phyloP scores from a whole-genome alignment of 2,113 vertebrate species.

The Vidua macroura region DNA sequence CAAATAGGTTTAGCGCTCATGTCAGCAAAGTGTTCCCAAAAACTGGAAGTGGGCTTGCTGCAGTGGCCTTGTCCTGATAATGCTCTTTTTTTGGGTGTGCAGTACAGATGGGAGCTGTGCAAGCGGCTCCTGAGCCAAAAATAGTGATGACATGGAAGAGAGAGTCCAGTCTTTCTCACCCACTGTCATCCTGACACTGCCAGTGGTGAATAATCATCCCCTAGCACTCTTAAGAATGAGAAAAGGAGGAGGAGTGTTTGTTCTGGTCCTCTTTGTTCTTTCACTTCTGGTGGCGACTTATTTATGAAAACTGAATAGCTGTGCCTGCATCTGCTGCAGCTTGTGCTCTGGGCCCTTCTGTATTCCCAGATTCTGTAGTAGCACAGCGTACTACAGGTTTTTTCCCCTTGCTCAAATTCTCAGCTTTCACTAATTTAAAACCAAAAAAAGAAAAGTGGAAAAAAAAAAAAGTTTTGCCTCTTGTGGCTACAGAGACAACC shows the following conservation, averaged over 20 bases:
- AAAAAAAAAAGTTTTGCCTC: not conserved
- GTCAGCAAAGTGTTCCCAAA: not conserved
- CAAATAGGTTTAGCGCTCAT: not conserved
- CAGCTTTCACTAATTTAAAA: conserved; percentile 15
- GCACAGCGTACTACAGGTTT: not conserved
- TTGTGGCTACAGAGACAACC: conserved; percentile 10
- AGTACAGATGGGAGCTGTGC: not conserved
- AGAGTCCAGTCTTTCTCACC: not conserved
- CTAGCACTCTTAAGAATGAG: not conserved
- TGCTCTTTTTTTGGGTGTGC: not conserved
- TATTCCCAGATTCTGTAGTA: not conserved
- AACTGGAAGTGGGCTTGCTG: not conserved
- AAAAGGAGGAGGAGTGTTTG: not conserved
- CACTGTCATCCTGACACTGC: not conserved
- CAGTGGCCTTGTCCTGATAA: not conserved
- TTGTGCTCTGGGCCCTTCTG: not conserved
- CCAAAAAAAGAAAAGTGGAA: not conserved
- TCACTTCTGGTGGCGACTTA: not conserved
- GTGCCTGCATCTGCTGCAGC: not conserved
- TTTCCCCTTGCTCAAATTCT: not conserved
- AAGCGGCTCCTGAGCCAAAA: not conserved
- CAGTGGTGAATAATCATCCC: not conserved
- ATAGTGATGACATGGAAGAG: not conserved
- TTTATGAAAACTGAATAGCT: not conserved
- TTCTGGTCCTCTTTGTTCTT: not conserved